These are phyloP conservation scores for Anoplophora glabripennis DNA, from an alignment of 1,140 invertebrate genomes.

Conservation along the genomic window DNA sequence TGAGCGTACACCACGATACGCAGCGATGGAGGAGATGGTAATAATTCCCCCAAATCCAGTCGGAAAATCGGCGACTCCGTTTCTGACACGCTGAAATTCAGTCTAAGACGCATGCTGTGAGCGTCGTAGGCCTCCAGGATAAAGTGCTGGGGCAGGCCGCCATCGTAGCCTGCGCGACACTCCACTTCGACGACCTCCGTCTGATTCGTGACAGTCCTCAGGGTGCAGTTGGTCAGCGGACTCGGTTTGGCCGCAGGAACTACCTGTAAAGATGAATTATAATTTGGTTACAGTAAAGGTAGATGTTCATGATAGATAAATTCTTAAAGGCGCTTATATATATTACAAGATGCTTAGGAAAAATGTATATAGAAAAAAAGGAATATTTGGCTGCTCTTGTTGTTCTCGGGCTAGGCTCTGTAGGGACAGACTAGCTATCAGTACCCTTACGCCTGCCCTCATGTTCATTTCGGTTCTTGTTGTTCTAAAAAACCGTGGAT, in stretches of 20 bases:
- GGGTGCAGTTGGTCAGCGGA: constrained; percentile 78
- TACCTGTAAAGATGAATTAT: constrained; percentile 17
- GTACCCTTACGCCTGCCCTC: no score
- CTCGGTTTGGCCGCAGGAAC: constrained; percentile 64
- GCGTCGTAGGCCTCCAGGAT: constrained; percentile 77
- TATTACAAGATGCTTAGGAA: no score
- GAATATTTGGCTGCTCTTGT: no score
- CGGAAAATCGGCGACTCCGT: constrained; percentile 64
- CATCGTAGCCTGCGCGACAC: constrained; percentile 77
- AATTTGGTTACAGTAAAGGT: no score
- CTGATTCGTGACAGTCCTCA: constrained; percentile 66
- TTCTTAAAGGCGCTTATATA: constrained; percentile 1
- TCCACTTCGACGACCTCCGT: constrained; percentile 71
- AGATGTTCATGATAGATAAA: no score
- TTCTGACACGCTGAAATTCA: constrained; percentile 53
- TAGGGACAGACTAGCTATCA: no score
- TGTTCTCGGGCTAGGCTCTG: no score
- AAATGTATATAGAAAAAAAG: no score
- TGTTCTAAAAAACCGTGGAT: no score
- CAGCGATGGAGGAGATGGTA: constrained; percentile 55
- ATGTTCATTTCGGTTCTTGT: no score
- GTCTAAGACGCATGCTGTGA: constrained; percentile 63
- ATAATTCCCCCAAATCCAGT: constrained; percentile 54
- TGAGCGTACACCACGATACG: constrained; percentile 78
- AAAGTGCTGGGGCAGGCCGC: constrained; percentile 79